Percentiles rank a stretch among this genome's conserved stretches.
Evolutionary conservation across 2,113 vertebrate species (phyloP).

Genomic region (Cebus imitator): DNA sequence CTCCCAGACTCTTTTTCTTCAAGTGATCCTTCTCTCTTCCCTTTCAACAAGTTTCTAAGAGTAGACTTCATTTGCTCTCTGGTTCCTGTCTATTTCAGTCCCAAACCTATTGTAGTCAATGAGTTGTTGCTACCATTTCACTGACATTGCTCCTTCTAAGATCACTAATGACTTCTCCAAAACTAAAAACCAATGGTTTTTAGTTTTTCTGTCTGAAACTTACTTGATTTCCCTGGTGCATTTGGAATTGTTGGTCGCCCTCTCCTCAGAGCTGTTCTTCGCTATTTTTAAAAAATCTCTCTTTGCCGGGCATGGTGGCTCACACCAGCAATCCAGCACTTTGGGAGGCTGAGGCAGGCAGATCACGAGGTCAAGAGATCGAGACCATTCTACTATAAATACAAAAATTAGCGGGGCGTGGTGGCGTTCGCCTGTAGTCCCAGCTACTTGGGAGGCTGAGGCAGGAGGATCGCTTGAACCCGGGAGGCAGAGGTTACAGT

Average conservation of each 20-base stretch:
- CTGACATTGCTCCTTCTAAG: no score
- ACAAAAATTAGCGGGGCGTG: no score
- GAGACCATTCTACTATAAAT: no score
- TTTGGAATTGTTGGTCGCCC: not conserved
- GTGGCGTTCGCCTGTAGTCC: no score
- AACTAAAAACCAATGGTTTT: not conserved
- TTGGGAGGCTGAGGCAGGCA: no score
- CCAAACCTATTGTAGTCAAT: not conserved
- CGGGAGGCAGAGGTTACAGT: no score
- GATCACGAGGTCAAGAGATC: no score
- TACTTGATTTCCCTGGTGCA: not conserved
- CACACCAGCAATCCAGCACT: no score
- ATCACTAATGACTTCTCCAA: not conserved
- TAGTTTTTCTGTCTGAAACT: not conserved
- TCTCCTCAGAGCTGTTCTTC: not conserved
- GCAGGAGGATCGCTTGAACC: no score
- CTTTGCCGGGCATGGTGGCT: not conserved
- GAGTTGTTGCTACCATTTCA: not conserved
- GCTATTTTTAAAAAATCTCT: not conserved
- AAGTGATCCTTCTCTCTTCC: not conserved
- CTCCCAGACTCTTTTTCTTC: not conserved
- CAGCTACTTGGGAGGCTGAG: no score
- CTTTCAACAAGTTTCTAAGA: not conserved
- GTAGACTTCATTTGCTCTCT: not conserved
- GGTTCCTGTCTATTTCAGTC: not conserved